Conservation (phyloP, 2,797 vertebrate genomes). For the Avahi laniger region DNA sequence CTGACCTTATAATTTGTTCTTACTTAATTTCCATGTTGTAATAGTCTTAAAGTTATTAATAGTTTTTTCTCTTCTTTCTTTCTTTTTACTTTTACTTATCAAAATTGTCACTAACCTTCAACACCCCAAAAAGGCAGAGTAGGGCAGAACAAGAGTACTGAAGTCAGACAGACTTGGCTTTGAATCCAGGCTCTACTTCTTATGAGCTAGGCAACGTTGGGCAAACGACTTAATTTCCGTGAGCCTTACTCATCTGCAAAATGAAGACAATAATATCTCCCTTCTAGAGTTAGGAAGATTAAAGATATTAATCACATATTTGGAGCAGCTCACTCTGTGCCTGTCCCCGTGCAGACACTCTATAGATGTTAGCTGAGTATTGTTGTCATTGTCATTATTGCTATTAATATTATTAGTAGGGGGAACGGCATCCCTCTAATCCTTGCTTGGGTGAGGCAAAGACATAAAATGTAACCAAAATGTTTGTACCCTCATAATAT, state of each 20-base stretch:
- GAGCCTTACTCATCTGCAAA: not conserved
- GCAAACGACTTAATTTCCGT: not conserved
- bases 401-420: not conserved
- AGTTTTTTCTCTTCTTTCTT: not conserved
- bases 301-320: not conserved
- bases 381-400: not conserved
- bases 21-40: not conserved
- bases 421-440: too few relatives aligned
- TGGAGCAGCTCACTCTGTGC: not conserved
- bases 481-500: too few relatives aligned
- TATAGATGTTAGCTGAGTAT: not conserved
- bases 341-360: not conserved
- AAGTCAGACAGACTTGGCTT: not conserved
- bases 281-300: not conserved
- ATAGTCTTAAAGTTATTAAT: not conserved
- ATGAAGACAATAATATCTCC: not conserved
- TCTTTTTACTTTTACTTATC: not conserved
- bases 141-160: not conserved
- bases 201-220: not conserved
- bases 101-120: not conserved
- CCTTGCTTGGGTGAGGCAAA: too few relatives aligned
- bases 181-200: not conserved
- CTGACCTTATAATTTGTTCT: conserved; percentile 19
- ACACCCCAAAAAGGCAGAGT: not conserved
- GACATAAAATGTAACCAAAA: too few relatives aligned